These are phyloP conservation scores for Enteromius treurensis DNA, from an alignment of 2,797 vertebrate genomes.

Conservation along the genomic window DNA sequence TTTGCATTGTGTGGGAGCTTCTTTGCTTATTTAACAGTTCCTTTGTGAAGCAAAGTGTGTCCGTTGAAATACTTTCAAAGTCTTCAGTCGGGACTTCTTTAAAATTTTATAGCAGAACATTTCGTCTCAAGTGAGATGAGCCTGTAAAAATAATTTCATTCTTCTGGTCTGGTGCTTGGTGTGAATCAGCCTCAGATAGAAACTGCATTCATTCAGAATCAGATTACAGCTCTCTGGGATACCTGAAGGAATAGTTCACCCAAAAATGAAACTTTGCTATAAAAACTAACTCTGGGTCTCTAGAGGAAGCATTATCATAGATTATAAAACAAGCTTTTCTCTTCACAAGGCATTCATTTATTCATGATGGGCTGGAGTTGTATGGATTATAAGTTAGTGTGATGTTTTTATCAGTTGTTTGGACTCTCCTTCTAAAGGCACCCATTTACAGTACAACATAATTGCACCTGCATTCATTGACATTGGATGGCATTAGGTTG, in stretches of 20 bases:
- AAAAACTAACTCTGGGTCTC: background rate
- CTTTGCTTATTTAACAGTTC: constrained; percentile 31
- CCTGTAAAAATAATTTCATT: background rate
- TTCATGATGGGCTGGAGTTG: background rate
- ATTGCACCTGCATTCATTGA: background rate
- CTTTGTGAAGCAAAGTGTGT: constrained; percentile 3
- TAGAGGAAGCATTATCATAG: background rate
- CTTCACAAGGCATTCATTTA: background rate
- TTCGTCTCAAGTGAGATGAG: background rate
- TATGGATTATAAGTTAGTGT: background rate
- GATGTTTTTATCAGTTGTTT: background rate
- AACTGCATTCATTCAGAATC: background rate
- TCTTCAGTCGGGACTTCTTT: background rate
- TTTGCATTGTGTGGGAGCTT: constrained; percentile 6
- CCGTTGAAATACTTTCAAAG: background rate
- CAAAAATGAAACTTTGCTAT: background rate
- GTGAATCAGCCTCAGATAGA: background rate
- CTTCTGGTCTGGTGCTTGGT: background rate
- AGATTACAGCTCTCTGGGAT: background rate
- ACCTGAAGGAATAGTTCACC: background rate
- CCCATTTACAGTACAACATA: background rate
- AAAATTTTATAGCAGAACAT: constrained; percentile 23
- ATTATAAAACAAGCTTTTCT: background rate
- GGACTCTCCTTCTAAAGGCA: background rate
- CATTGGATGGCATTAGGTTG: background rate